Conservation (phyloP, 2,797 vertebrate genomes). For the Dromococcyx pavoninus region DNA sequence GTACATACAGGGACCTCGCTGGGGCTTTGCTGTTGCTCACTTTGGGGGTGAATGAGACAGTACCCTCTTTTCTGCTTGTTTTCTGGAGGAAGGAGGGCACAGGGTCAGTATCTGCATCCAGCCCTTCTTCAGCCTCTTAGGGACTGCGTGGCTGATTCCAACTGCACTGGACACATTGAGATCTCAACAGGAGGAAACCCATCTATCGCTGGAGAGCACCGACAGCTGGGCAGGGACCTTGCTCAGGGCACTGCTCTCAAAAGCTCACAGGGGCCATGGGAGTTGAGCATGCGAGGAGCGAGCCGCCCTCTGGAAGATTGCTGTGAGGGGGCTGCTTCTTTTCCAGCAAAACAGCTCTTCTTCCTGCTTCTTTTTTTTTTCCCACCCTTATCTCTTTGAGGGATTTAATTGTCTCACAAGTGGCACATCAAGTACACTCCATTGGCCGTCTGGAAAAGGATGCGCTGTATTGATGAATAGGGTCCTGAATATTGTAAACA, state of each 20-base stretch:
- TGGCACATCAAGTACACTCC: constrained; percentile 44
- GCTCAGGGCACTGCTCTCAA: not conserved
- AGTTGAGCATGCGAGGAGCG: rapidly evolving
- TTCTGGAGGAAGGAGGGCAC: not conserved
- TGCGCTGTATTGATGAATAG: constrained; percentile 14
- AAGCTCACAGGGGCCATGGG: not conserved
- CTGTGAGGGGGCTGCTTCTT: not conserved
- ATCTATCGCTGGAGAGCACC: rapidly evolving
- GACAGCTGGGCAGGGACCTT: not conserved
- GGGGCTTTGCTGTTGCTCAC: not conserved
- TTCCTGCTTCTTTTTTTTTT: not conserved
- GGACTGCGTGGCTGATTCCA: not conserved
- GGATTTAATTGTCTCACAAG: constrained; percentile 66
- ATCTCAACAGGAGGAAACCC: not conserved
- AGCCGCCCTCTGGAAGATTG: not conserved
- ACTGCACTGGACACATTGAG: not conserved
- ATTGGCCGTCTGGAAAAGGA: constrained; percentile 25
- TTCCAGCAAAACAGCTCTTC: constrained; percentile 4
- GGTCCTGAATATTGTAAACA: constrained; percentile 59
- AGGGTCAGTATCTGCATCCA: not conserved
- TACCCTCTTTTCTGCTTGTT: not conserved
- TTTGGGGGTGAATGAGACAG: not conserved
- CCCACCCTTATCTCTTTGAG: constrained; percentile 26
- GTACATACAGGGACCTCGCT: not conserved
- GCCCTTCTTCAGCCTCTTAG: not conserved